phyloP scores from a whole-genome alignment of 2,113 vertebrate genomes.

The Sorex fumeus region DNA sequence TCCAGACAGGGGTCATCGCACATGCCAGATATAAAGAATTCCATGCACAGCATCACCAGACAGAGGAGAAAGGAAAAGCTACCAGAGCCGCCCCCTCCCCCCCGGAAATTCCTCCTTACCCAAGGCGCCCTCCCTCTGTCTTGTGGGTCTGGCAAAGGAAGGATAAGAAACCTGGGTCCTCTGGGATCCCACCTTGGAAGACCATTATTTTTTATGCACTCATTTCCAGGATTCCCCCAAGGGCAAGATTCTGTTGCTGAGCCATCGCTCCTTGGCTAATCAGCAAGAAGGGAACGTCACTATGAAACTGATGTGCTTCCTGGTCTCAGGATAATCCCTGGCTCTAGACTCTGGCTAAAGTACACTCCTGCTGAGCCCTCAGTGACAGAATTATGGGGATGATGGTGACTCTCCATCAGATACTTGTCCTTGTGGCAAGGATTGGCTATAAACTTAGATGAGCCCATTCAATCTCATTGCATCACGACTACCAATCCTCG shows the following conservation, averaged over 20 bases:
- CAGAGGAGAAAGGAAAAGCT: not conserved
- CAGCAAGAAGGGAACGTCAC: slow-evolving; percentile 57
- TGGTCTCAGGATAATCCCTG: slow-evolving; percentile 5
- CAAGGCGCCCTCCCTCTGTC: slow-evolving; percentile 15
- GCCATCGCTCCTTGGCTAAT: slow-evolving; percentile 67
- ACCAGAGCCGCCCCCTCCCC: not conserved
- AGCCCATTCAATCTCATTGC: not conserved
- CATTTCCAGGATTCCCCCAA: slow-evolving; percentile 64
- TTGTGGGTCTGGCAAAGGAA: slow-evolving; percentile 26
- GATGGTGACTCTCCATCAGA: not conserved
- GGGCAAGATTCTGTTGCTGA: slow-evolving; percentile 70
- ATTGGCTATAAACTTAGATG: not conserved
- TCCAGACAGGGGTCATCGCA: slow-evolving; percentile 43
- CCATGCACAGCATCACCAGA: not conserved
- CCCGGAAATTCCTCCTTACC: slow-evolving; percentile 43
- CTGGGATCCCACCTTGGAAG: slow-evolving; percentile 53
- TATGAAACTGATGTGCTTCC: slow-evolving; percentile 54
- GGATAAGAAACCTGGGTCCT: slow-evolving; percentile 31
- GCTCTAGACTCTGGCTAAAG: not conserved
- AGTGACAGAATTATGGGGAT: not conserved
- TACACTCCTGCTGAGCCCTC: not conserved
- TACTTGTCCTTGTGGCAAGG: not conserved
- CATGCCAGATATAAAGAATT: slow-evolving; percentile 69
- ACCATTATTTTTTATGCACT: not conserved
- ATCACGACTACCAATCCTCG: not conserved